These are phyloP conservation scores for Australoheros scitulus DNA, from an alignment of 2,113 vertebrate species.

Conservation along the genomic window DNA sequence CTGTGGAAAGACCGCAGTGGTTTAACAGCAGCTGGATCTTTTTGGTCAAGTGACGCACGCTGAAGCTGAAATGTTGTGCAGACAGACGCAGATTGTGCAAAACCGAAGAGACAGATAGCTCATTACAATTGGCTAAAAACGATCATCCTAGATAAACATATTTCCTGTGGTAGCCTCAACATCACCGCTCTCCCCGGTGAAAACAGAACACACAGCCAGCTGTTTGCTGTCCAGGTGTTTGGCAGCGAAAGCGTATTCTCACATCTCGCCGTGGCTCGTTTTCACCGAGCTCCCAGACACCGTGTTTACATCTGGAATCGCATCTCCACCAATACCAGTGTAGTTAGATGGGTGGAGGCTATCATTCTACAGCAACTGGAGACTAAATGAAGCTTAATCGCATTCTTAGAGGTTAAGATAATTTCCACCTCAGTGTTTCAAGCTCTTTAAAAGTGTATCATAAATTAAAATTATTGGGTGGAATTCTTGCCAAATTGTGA, in stretches of 20 bases:
- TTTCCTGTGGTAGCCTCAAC: not conserved
- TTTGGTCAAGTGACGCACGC: slow-evolving; percentile 8
- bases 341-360: not conserved
- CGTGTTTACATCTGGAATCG: slow-evolving; percentile 1
- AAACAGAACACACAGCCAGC: not conserved
- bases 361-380: not conserved
- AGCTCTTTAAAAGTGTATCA: not conserved
- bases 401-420: not conserved
- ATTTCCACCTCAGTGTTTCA: not conserved
- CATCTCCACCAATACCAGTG: not conserved
- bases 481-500: not conserved
- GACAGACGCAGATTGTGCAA: slow-evolving; percentile 7
- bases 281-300: not conserved
- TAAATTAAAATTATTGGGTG: not conserved
- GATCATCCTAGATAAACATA: not conserved
- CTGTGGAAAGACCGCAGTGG: not conserved
- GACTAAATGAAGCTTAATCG: not conserved
- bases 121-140: not conserved
- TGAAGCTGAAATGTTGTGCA: not conserved
- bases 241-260: not conserved
- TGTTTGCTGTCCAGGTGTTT: not conserved
- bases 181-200: not conserved
- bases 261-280: not conserved
- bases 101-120: not conserved
- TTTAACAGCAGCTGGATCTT: slow-evolving; percentile 41